A percentile compares a stretch with the other conserved stretches of the same genome.
phyloP scores from a whole-genome alignment of 2,113 vertebrate genomes.

The Neomonachus schauinslandi region DNA sequence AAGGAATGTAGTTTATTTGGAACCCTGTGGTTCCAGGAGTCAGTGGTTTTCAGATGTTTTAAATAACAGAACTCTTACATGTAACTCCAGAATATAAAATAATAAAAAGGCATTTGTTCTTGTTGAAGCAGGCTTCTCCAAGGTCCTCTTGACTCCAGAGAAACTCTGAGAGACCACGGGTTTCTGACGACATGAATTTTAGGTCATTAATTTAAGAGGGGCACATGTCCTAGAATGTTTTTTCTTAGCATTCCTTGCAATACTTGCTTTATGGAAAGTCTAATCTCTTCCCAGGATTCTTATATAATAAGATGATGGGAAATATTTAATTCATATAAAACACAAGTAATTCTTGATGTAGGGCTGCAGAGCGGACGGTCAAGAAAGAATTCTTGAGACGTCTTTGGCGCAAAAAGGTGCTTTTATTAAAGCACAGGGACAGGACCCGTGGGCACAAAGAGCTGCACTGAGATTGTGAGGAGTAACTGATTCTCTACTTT shows the following conservation, averaged over 20 bases:
- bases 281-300: background rate
- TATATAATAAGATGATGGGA: background rate
- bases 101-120: background rate
- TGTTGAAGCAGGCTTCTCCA: background rate
- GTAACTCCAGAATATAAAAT: background rate
- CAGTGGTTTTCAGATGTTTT: background rate
- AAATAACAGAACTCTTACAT: background rate
- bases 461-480: background rate
- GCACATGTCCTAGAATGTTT: background rate
- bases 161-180: background rate
- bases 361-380: background rate
- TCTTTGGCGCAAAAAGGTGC: background rate
- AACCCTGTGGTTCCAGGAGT: background rate
- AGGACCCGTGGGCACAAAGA: background rate
- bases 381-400: background rate
- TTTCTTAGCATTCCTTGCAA: background rate
- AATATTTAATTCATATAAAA: background rate
- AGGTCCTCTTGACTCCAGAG: background rate
- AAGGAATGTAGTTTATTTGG: background rate
- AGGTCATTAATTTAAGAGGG: background rate
- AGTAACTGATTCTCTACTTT: background rate
- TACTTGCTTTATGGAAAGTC: background rate
- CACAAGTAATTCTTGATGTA: background rate
- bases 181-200: background rate
- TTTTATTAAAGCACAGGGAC: background rate